These are phyloP conservation scores for Clusia tigrina DNA, from an alignment of 2,888 invertebrate genomes.

Conservation along the genomic window DNA sequence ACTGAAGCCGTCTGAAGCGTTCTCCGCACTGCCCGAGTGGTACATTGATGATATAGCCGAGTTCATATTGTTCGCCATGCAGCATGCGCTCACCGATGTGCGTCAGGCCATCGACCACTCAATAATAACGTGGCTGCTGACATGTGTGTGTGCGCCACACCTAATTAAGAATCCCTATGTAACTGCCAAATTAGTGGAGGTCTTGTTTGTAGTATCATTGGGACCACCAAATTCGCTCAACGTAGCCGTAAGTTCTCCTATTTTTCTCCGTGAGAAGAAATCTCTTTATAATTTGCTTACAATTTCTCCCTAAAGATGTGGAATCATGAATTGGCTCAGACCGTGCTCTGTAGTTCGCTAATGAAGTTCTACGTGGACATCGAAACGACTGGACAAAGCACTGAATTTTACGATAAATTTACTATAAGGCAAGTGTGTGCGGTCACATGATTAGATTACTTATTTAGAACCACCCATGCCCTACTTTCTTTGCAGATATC, in stretches of 20 bases:
- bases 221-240: constrained; percentile 68
- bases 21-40: constrained; percentile 95
- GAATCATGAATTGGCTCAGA: constrained; percentile 85
- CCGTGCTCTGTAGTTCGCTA: constrained; percentile 83
- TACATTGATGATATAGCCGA: constrained; percentile 97
- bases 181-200: constrained; percentile 95
- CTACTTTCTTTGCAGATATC: constrained; percentile 70
- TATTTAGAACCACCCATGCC: background rate
- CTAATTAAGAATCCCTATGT: constrained; percentile 96
- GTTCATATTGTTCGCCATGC: constrained; percentile 89
- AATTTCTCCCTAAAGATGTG: constrained; percentile 80
- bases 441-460: background rate
- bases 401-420: constrained; percentile 99
- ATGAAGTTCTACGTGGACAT: constrained; percentile 99
- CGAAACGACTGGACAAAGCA: constrained; percentile 96
- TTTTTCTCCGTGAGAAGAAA: background rate
- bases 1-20: constrained; percentile 74
- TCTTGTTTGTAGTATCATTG: constrained; percentile 81
- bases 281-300: constrained; percentile 18
- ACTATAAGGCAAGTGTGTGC: constrained; percentile 75
- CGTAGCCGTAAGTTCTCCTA: constrained; percentile 49
- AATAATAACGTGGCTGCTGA: constrained; percentile 86
- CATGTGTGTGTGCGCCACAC: constrained; percentile 88
- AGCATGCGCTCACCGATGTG: constrained; percentile 76
- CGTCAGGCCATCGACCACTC: constrained; percentile 81